Evolutionary conservation across 2,888 invertebrate genomes (phyloP).

Genomic region (Antitype chi): DNA sequence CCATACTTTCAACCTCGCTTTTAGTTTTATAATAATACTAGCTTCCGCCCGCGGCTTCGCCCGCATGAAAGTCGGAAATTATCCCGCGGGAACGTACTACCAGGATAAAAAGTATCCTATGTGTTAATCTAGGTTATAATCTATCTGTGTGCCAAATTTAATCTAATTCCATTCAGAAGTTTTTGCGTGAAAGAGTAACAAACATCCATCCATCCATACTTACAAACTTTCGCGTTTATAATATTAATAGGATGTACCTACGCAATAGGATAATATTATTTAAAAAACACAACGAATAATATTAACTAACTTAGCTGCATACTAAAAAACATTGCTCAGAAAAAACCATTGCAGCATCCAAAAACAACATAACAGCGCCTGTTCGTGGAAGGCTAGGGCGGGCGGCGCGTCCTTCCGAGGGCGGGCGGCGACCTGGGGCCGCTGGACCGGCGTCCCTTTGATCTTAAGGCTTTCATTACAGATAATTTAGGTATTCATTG

Average conservation of each 20-base stretch:
- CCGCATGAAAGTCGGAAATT: too few relatives aligned
- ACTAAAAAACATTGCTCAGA: neutral
- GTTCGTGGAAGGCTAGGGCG: slow-evolving; percentile 67
- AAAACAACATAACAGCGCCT: slow-evolving; percentile 13
- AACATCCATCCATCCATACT: too few relatives aligned
- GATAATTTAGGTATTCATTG: slow-evolving; percentile 17
- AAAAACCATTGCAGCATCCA: slow-evolving; percentile 20
- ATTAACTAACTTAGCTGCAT: neutral
- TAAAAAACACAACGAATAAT: neutral
- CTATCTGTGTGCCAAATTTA: too few relatives aligned
- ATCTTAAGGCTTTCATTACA: slow-evolving; percentile 35
- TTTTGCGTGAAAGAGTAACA: too few relatives aligned
- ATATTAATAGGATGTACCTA: too few relatives aligned
- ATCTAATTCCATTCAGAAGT: too few relatives aligned
- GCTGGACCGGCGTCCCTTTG: slow-evolving; percentile 26
- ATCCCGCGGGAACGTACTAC: too few relatives aligned
- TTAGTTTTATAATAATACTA: neutral
- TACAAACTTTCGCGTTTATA: too few relatives aligned
- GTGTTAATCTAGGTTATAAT: too few relatives aligned
- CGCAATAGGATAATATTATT: neutral
- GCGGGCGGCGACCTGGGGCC: slow-evolving; percentile 64
- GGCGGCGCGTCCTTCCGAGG: slow-evolving; percentile 73
- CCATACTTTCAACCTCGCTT: too few relatives aligned
- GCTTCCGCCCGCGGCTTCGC: too few relatives aligned
- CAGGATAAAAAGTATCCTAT: too few relatives aligned